Base-by-base conservation (phyloP, 2,888 invertebrate genomes). In the Hyalella azteca region DNA sequence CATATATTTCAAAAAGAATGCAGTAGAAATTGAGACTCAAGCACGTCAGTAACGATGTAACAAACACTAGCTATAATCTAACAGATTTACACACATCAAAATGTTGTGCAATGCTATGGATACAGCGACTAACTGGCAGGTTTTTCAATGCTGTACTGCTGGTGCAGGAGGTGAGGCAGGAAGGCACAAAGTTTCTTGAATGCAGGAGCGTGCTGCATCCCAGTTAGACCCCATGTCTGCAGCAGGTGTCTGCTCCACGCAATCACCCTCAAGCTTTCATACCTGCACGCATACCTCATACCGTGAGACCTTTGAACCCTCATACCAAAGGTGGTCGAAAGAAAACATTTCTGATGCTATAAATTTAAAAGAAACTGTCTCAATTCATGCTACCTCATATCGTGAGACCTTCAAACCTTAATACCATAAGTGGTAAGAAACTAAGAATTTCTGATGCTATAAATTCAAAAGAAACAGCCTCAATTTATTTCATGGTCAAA, bases 71-170 rank as follows among this genome's bases (percentile, higher is more conserved):
- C 26, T n/a, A n/a, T n/a, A n/a, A n/a, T n/a, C n/a, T n/a, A n/a
- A n/a, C n/a, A n/a, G n/a, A n/a, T n/a, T n/a, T n/a, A n/a, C n/a
- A n/a, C n/a, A n/a, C n/a, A n/a, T n/a, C n/a, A n/a, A n/a, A n/a
- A n/a, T n/a, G n/a, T n/a, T n/a, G n/a, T n/a, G n/a, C n/a, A n/a
- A n/a, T n/a, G n/a, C n/a, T n/a, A n/a, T n/a, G n/a, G n/a, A n/a
- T n/a, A 45, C 45, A 79, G 11, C 48, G 29, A 73, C 59, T 59
- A 19, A 85, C 82, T 80, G n/a, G 88, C 86, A n/a, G 90, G 88
- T 86, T 90, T 90, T 86, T 92, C 91, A 85, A 89, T 88, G 40
- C 89, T 87, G 85, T 90, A 90, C 86, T 91, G 91, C 40, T 90
- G 87, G 78, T 90, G 87, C 60, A 89, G 86, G 32, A 91, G 87